Percentiles rank a stretch among this genome's conserved stretches.
Conservation (phyloP, 2,797 vertebrate species). For the Salmo trutta region DNA sequence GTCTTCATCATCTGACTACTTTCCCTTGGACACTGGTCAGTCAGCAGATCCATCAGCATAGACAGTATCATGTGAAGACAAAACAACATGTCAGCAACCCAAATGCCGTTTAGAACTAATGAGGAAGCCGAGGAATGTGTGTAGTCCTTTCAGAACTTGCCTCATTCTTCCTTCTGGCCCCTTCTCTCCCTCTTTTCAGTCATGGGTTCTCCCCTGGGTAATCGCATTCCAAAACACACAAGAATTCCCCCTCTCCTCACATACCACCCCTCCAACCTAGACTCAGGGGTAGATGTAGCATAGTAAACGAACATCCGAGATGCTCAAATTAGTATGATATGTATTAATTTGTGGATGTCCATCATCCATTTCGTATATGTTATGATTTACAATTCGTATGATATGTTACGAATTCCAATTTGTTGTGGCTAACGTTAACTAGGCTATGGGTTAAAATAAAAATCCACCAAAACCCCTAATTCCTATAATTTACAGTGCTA, state of each 20-base stretch:
- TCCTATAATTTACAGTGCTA: too few relatives aligned
- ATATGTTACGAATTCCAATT: too few relatives aligned
- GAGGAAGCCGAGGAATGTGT: constrained; percentile 56
- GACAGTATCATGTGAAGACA: constrained; percentile 52
- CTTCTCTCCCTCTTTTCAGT: constrained; percentile 55
- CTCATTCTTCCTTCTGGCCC: constrained; percentile 17
- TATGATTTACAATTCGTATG: too few relatives aligned
- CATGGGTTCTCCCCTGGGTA: constrained; percentile 70
- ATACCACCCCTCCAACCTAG: constrained; percentile 14
- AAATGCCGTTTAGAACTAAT: constrained; percentile 50
- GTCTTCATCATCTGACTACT: constrained; percentile 42
- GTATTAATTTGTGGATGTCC: too few relatives aligned
- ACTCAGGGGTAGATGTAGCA: too few relatives aligned
- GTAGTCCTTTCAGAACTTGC: constrained; percentile 66
- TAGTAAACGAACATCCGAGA: too few relatives aligned
- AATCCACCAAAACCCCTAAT: too few relatives aligned
- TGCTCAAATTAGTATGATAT: too few relatives aligned
- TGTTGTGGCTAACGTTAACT: too few relatives aligned
- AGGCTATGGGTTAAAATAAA: too few relatives aligned
- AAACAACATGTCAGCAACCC: constrained; percentile 57
- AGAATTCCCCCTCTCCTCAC: constrained; percentile 63
- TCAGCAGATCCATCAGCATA: constrained; percentile 38
- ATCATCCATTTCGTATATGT: too few relatives aligned
- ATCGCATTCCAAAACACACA: constrained; percentile 72
- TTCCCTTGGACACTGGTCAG: constrained; percentile 5